Percentiles rank a stretch among this genome's conserved stretches.
phyloP scores from a whole-genome alignment of 92 coral and sea anemone species.

The Desmophyllum pertusum region DNA sequence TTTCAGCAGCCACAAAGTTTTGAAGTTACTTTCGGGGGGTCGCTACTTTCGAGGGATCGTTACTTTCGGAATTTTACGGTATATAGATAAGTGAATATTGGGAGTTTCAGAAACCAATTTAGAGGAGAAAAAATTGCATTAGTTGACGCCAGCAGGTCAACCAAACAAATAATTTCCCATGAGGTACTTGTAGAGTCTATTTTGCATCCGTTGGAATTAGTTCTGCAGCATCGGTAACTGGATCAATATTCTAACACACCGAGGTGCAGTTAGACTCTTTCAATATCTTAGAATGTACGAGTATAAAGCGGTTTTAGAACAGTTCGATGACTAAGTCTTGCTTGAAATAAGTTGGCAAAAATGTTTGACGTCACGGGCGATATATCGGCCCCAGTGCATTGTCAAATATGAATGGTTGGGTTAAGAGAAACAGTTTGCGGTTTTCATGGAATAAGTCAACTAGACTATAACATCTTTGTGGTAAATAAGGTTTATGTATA shows the following conservation, averaged over 20 bases:
- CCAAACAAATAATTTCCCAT: not conserved
- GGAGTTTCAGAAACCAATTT: too few relatives aligned
- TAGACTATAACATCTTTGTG: too few relatives aligned
- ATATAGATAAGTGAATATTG: too few relatives aligned
- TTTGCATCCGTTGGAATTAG: not conserved
- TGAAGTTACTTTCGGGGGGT: too few relatives aligned
- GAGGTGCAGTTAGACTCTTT: not conserved
- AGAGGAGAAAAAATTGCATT: too few relatives aligned
- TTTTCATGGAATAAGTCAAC: too few relatives aligned
- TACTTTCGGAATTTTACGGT: too few relatives aligned
- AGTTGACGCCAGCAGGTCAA: not conserved
- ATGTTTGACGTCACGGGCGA: not conserved
- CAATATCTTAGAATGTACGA: not conserved
- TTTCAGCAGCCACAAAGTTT: too few relatives aligned
- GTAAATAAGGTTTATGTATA: too few relatives aligned
- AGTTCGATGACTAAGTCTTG: not conserved
- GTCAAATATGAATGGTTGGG: too few relatives aligned
- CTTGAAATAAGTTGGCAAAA: not conserved
- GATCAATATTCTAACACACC: not conserved
- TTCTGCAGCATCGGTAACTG: not conserved
- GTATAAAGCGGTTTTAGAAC: not conserved
- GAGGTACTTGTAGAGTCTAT: not conserved
- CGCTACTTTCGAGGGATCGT: too few relatives aligned
- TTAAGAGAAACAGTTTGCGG: too few relatives aligned
- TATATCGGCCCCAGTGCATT: conserved; percentile 4